Evolutionary conservation across 2,888 invertebrate species (phyloP).

Genomic region (Diaphora mendica): DNA sequence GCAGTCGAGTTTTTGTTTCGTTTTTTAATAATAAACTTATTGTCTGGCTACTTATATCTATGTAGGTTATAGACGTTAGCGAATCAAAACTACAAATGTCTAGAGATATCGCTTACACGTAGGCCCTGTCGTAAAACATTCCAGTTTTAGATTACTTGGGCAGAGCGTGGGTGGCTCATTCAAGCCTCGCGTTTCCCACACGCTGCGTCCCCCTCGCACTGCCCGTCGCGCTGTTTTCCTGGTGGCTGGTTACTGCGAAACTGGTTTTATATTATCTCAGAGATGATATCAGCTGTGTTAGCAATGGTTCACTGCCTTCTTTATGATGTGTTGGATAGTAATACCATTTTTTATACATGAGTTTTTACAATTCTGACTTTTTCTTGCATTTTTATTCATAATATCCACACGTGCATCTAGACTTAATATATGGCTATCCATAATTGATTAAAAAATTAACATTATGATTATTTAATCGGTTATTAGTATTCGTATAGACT

Average conservation of each 20-base stretch:
- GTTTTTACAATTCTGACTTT: neutral
- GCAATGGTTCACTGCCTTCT: constrained; percentile 18
- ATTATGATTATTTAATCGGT: no score
- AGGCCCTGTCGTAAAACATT: constrained; percentile 9
- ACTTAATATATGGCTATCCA: no score
- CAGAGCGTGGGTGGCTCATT: constrained; percentile 53
- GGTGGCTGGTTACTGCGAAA: constrained; percentile 33
- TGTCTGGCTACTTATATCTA: no score
- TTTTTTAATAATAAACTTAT: no score
- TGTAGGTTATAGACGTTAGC: neutral
- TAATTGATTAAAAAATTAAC: no score
- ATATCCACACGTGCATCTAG: neutral
- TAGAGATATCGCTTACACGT: neutral
- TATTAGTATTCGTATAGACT: no score
- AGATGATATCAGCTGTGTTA: constrained; percentile 16
- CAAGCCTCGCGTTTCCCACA: constrained; percentile 46
- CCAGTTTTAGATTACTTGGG: constrained; percentile 5
- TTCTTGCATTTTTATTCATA: neutral
- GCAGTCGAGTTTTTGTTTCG: no score
- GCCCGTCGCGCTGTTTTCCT: constrained; percentile 40
- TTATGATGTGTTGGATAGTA: neutral
- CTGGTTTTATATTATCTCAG: constrained; percentile 27
- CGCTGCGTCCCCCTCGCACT: constrained; percentile 10
- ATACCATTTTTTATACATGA: neutral
- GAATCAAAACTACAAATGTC: neutral